These are phyloP conservation scores for Drosophila quadrilineata DNA, from an alignment of 1,140 invertebrate species.

Conservation along the genomic window DNA sequence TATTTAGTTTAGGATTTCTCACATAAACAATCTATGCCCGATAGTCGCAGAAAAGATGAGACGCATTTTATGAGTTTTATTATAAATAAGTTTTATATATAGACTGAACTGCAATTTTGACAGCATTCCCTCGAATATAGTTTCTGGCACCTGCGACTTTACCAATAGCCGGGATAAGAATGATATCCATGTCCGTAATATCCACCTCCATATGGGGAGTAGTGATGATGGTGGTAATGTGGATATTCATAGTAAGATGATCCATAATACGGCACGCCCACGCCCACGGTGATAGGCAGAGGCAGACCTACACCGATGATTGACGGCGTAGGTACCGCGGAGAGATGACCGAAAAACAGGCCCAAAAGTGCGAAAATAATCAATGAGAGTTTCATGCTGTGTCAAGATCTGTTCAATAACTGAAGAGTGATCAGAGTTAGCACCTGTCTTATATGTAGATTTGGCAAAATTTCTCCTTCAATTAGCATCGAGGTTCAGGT, in stretches of 20 bases:
- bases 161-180: constrained; percentile 20
- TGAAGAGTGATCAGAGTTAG: background rate
- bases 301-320: constrained; percentile 5
- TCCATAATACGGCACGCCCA: constrained; percentile 9
- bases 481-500: constrained; percentile 26
- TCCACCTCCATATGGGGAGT: constrained; percentile 13
- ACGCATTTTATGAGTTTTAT: constrained; percentile 9
- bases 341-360: background rate
- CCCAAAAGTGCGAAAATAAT: background rate
- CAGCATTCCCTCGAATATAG: background rate
- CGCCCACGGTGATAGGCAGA: background rate
- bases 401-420: background rate
- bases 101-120: constrained; percentile 10
- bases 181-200: constrained; percentile 25
- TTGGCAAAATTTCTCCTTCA: constrained; percentile 28
- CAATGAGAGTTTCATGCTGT: constrained; percentile 12
- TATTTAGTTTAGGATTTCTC: background rate
- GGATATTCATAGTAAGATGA: constrained; percentile 19
- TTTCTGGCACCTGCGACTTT: too few relatives aligned
- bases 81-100: background rate
- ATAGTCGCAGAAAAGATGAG: constrained; percentile 4
- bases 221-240: constrained; percentile 5
- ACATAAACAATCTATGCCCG: background rate
- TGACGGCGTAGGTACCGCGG: constrained; percentile 1
- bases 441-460: constrained; percentile 25